Base-by-base conservation (phyloP, 2,888 invertebrate species). In the Glomeris marginata region DNA sequence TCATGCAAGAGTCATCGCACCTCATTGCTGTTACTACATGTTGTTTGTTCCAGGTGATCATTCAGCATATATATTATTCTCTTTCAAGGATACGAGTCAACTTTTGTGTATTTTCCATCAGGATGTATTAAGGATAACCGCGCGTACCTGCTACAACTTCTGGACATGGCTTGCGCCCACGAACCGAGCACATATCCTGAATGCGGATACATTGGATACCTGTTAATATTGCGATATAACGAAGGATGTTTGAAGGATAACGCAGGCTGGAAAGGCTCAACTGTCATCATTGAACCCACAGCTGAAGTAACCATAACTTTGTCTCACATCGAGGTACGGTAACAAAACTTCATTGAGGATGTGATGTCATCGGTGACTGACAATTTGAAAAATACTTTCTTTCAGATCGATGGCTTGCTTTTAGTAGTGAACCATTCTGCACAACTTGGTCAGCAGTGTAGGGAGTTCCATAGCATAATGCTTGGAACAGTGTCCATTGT, bases 221-320 rank as follows among this genome's bases (percentile, higher is more conserved):
- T 69, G 44, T 56, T 69, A 44, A 61, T 69, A 59, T 58, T 68
- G 49, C 53, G 54, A 28, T 60, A 54, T 35, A 52, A 55, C 16
- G 41, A 18, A 15, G 47, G 43, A 11, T 53, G 46, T 41, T 41
- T 49, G 18, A 43, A 47, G 21, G 18, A 38, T 18, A 58, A 61
- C 49, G 59, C 59, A 1, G 43, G 50, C 18, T 69, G 69, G 69
- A 51, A 54, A 2, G 70, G 70, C 11, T 55, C 59, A 45, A 60
- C 59, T 28, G 60, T 69, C 15, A 57, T 58, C 40, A 65, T 71
- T 16, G 66, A 67, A 50, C 66, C 69, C 1, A 69, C 67, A 5
- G 69, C 70, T n/a, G 69, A 71, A 53, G 68, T 67, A 5, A 65
- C 67, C 42, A 68, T 70, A 45, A 66, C 68, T 28, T 61, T 71